Conservation (phyloP, 2,888 invertebrate genomes). For the Hedychridium roseum region DNA sequence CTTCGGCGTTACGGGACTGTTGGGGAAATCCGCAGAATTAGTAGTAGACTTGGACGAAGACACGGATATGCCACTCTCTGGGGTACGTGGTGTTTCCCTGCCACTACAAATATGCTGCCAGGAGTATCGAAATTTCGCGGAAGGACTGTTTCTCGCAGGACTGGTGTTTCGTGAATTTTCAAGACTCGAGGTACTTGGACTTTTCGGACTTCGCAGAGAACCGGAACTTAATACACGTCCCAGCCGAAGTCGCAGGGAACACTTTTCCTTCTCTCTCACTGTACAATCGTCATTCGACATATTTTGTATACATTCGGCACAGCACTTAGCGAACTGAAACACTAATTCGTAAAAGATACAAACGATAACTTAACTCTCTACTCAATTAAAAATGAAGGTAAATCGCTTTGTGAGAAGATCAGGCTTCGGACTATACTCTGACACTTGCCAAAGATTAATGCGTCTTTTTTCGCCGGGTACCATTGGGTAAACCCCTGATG, state of each 20-base stretch:
- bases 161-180: conserved; percentile 34
- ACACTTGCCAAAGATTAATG: too few species aligned
- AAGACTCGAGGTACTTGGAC: conserved; percentile 35
- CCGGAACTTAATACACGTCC: conserved; percentile 34
- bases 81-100: conserved; percentile 22
- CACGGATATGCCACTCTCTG: conserved; percentile 20
- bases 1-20: conserved; percentile 16
- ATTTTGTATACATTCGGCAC: too few species aligned
- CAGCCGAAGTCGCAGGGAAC: conserved; percentile 37
- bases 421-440: too few species aligned
- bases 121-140: conserved; percentile 32
- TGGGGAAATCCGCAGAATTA: conserved; percentile 9
- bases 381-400: too few species aligned
- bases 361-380: too few species aligned
- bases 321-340: too few species aligned
- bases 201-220: conserved; percentile 28
- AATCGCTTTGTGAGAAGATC: too few species aligned
- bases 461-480: neutral
- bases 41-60: conserved; percentile 8
- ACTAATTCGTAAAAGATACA: too few species aligned
- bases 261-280: conserved; percentile 23
- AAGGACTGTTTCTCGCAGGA: conserved; percentile 27
- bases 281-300: conserved; percentile 12
- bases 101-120: conserved; percentile 30
- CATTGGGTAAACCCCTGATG: conserved; percentile 6